Base-by-base conservation (phyloP, 2,113 vertebrate genomes). In the Synodontis membranacea region DNA sequence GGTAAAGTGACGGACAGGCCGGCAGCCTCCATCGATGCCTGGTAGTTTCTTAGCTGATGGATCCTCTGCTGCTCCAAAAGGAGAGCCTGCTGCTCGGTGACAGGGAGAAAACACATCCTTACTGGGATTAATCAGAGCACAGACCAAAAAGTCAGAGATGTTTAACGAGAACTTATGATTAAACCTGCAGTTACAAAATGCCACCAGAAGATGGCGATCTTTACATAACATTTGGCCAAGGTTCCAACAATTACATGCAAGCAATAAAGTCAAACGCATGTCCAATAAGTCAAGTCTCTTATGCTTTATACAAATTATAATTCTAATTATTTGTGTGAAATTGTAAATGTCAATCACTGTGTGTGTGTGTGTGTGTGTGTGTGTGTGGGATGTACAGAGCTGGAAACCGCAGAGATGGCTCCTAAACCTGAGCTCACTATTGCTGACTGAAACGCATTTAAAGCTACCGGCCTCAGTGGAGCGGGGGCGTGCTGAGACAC, bases 51-150 rank as follows among this genome's bases (percentile, higher is more conserved):
- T 93, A 99, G 93, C 94, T 99, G 98, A 92, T 98, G 97, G 86
- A 99, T 97, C 50, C 98, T 94, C 91, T 99, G 98, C 93, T 99
- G 98, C 91, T 99, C 98, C 91, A 99, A 92, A 25, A 99, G 92
- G 56, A 98, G 92, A 19, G 97, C 96, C 96, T 99, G 98, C 98
- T 99, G 95, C 46, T 85, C 82, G 68, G 44, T 80, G 60, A 86
- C 37, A 81, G 4, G 8, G 34, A 50, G 6, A 17, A 84, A 70
- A 46, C 46, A 34, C 62, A 52, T 44, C 11, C 8, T 54, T 64
- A 19, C 21, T 21, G 8, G 5, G 31, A 25, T 6, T 64, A n/a
- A n/a, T 78, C 48, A 58, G 31, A 37, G 31, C 25, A 54, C 28
- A 75, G 44, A 9, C 48, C 12, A 25, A 34, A 64, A 86, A 66